Evolutionary conservation across 2,888 invertebrate genomes (phyloP).

Genomic region (Callosobruchus maculatus): DNA sequence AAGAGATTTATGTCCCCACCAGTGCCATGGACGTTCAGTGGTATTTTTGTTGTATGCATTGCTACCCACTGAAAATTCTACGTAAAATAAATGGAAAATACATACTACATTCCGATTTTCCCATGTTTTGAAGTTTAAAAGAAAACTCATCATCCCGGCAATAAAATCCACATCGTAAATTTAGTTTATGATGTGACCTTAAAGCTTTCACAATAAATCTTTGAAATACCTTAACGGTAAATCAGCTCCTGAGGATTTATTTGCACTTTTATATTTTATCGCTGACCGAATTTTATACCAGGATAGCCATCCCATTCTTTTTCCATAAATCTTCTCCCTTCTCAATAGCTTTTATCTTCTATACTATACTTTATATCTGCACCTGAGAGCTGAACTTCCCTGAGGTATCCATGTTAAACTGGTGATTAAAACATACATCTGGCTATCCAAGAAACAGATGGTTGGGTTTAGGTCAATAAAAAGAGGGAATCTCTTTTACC

Average conservation of each 20-base stretch:
- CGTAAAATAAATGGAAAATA: not conserved
- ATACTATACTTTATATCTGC: too few species aligned
- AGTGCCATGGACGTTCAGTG: not conserved
- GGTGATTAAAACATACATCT: too few species aligned
- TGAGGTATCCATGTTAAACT: too few species aligned
- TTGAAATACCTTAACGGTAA: not conserved
- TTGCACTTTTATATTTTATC: not conserved
- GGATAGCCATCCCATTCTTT: not conserved
- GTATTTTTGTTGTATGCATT: not conserved
- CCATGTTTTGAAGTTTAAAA: not conserved
- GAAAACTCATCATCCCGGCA: not conserved
- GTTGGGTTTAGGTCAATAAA: too few species aligned
- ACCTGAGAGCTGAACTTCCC: too few species aligned
- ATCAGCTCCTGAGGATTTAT: not conserved
- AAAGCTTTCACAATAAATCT: not conserved
- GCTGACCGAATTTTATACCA: not conserved
- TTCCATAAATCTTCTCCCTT: not conserved
- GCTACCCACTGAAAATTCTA: not conserved
- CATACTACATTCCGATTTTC: not conserved
- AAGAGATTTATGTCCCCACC: not conserved
- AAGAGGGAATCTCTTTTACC: too few species aligned
- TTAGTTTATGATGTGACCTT: not conserved
- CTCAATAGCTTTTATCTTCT: not conserved
- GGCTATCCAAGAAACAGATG: too few species aligned
- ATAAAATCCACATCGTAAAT: not conserved